Evolutionary conservation across 2,888 invertebrate species (phyloP).

Genomic region (Xestobium rufovillosum): DNA sequence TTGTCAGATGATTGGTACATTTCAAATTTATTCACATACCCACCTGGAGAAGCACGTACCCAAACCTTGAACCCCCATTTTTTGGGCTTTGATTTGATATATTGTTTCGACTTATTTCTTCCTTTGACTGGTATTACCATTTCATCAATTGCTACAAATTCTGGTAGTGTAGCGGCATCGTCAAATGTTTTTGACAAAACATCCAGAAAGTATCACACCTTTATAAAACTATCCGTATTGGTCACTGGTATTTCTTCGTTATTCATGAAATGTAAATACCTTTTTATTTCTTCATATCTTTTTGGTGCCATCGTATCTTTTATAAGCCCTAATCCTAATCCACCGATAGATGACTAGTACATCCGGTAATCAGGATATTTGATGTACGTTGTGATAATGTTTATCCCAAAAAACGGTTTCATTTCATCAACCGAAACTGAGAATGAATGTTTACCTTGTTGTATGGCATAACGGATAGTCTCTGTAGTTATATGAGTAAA

Average conservation of each 20-base stretch:
- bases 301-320: no score
- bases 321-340: no score
- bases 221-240: constrained; percentile 19
- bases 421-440: no score
- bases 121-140: constrained; percentile 24
- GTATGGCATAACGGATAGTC: no score
- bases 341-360: no score
- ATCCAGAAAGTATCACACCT: constrained; percentile 15
- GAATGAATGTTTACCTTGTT: no score
- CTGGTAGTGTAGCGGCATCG: constrained; percentile 14
- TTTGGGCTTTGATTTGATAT: constrained; percentile 18
- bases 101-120: constrained; percentile 19
- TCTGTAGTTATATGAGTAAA: no score
- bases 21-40: constrained; percentile 21
- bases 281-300: no score
- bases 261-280: constrained; percentile 18
- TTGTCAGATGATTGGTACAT: constrained; percentile 21
- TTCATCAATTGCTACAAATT: constrained; percentile 20
- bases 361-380: no score
- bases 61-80: constrained; percentile 22
- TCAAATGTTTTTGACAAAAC: constrained; percentile 13
- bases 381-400: no score
- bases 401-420: no score
- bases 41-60: constrained; percentile 17
- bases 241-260: constrained; percentile 15